Base-by-base conservation (phyloP, 2,113 vertebrate genomes). In the Otocyon megalotis region DNA sequence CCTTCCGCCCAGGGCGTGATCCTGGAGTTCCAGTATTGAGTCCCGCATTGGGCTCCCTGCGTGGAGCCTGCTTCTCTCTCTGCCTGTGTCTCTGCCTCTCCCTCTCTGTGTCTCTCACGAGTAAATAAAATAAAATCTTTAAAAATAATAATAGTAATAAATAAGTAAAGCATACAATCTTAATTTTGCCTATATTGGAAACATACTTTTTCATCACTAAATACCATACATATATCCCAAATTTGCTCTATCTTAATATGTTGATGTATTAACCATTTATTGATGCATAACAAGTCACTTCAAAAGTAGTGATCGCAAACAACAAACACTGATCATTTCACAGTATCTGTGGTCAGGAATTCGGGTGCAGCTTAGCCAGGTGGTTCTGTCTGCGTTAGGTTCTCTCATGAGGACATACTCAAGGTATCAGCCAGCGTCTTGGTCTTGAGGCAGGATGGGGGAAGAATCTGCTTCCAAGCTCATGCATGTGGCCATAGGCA, bases 231-330 rank as follows among this genome's bases (percentile, higher is more conserved):
- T 63, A 30, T 71, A 53, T 50, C 32, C 43, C 28, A 9, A 56
- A 72, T 63, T 22, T 77, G 12, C 56, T 58, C 48, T 37, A 54
- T 35, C 32, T 86, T 77, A 90, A 58, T 58, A 24, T 48, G 58
- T 65, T 48, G 48, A 50, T n/a, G 15, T n/a, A 26, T 63, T 94
- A 48, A 35, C n/a, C 65, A 86, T 65, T 86, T 69, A 91, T 60
- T 53, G 24, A 32, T 80, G 69, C 17, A 15, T 93, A 54, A 22
- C 43, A 85, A 63, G 50, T 85, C 32, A 54, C 28, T 43, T 13
- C 26, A 19, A 69, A 54, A 54, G 11, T 56, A 56, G 63, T n/a
- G n/a, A 87, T 43, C 28, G 74, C 32, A 92, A 76, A 76, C 32
- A 37, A 58, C 24, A 83, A 48, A 32, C 17, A 35, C 54, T 60